Evolutionary conservation across 2,888 invertebrate species (phyloP).

Genomic region (Calameuta idolon): DNA sequence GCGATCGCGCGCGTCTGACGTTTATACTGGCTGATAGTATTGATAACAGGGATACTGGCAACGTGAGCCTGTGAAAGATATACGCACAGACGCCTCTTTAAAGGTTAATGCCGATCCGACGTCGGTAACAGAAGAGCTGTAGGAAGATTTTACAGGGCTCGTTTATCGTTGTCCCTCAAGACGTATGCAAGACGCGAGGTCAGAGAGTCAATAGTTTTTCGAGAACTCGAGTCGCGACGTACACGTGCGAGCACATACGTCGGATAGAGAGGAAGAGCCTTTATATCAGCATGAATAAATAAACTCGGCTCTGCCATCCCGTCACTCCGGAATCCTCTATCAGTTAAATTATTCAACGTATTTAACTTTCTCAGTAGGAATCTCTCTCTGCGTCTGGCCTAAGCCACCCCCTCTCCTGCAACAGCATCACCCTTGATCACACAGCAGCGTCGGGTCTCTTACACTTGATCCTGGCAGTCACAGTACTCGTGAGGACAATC

Average conservation of each 20-base stretch:
- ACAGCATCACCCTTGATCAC: not conserved
- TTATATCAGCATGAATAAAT: conserved; percentile 10
- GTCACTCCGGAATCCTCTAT: conserved; percentile 2
- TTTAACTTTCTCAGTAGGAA: conserved; percentile 11
- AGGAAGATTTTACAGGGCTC: not conserved
- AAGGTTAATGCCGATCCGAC: not conserved
- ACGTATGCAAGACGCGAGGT: not conserved
- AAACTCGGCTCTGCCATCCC: not conserved
- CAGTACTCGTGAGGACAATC: not conserved
- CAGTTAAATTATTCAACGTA: conserved; percentile 12
- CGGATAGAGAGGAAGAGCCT: conserved; percentile 9
- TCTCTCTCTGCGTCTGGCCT: not conserved
- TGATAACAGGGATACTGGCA: not conserved
- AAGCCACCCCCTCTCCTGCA: not conserved
- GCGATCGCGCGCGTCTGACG: not conserved
- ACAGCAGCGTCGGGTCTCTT: not conserved
- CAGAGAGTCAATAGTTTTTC: not conserved
- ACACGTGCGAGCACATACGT: conserved; percentile 2
- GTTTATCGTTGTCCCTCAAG: not conserved
- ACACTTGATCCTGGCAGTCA: not conserved
- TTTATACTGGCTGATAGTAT: not conserved
- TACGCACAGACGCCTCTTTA: not conserved
- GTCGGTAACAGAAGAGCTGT: not conserved
- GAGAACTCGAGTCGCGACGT: not conserved
- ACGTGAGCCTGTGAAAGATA: not conserved